Percentiles rank a stretch among this genome's conserved stretches.
phyloP scores from a whole-genome alignment of 64 coral and sea anemone species.

The Actinia tenebrosa region DNA sequence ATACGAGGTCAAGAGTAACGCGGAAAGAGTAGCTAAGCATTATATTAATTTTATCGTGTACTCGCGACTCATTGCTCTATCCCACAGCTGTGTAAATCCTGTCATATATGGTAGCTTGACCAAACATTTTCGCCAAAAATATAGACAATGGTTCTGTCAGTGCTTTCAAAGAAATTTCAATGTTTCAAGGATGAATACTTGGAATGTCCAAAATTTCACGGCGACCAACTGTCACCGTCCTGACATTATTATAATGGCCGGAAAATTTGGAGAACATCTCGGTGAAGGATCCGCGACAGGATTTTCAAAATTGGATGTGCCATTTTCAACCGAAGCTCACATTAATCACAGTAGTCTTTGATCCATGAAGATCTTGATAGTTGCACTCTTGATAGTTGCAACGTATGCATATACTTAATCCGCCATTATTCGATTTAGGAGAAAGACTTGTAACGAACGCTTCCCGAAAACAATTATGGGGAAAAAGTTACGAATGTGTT shows the following conservation, averaged over 20 bases:
- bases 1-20: not conserved
- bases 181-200: not conserved
- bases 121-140: not conserved
- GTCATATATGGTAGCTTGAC: not conserved
- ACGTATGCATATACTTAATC: too few species aligned
- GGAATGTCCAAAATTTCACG: not conserved
- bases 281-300: not conserved
- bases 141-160: not conserved
- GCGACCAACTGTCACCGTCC: not conserved
- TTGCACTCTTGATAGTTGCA: too few species aligned
- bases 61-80: not conserved
- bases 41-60: not conserved
- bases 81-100: slow-evolving; percentile 1
- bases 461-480: too few species aligned
- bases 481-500: too few species aligned
- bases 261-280: not conserved
- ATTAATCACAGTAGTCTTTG: too few species aligned
- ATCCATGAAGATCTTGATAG: too few species aligned
- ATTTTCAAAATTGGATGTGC: not conserved
- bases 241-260: not conserved
- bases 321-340: not conserved
- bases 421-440: too few species aligned
- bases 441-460: too few species aligned
- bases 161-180: not conserved
- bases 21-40: not conserved